A percentile compares a stretch with the other conserved stretches of the same genome.
phyloP scores from a whole-genome alignment of 2,797 vertebrate species.

The Pseudocheirus occidentalis region DNA sequence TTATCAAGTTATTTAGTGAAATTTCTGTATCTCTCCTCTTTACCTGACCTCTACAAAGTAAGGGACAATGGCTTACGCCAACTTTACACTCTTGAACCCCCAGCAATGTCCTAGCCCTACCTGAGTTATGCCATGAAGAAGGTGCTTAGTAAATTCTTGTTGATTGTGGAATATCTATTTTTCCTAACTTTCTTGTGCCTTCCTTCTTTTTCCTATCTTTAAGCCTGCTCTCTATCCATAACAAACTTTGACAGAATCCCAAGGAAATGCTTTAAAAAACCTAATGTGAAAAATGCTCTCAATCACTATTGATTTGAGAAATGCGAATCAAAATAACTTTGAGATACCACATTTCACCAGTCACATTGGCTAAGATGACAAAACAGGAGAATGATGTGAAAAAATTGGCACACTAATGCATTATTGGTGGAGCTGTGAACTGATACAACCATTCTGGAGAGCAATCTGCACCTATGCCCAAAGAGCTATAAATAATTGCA shows the following conservation, averaged over 20 bases:
- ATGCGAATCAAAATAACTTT: too few species aligned
- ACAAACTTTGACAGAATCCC: not conserved
- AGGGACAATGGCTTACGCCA: not conserved
- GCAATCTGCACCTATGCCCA: too few species aligned
- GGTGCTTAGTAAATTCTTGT: not conserved
- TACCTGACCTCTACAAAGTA: not conserved
- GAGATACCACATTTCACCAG: too few species aligned
- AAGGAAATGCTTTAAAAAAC: not conserved
- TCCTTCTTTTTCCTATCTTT: not conserved
- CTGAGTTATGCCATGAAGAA: not conserved
- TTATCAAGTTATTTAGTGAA: not conserved
- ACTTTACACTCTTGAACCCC: not conserved
- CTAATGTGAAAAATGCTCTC: too few species aligned
- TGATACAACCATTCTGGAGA: too few species aligned
- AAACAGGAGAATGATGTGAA: too few species aligned
- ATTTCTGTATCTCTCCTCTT: not conserved
- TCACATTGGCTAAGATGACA: too few species aligned
- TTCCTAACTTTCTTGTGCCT: not conserved
- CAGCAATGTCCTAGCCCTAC: not conserved
- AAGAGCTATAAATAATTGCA: too few species aligned
- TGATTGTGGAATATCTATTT: not conserved
- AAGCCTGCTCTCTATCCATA: not conserved
- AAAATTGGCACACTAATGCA: too few species aligned
- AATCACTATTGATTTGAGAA: too few species aligned
- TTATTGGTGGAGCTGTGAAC: too few species aligned